Evolutionary conservation across 2,113 vertebrate species (phyloP), one percentile per base, ranked within the genome.

Genomic region (Ptyas mucosa): DNA sequence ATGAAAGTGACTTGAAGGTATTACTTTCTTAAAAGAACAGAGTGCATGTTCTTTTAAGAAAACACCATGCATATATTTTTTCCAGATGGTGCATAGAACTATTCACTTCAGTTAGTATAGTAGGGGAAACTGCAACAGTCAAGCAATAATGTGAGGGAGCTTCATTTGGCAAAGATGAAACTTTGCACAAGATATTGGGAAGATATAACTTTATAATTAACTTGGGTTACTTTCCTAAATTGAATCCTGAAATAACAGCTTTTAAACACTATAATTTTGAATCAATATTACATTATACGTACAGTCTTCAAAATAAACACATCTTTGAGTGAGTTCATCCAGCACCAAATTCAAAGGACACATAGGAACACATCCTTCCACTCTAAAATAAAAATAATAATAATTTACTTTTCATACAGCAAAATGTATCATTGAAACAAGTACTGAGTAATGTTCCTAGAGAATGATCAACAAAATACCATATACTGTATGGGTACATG

Each of bases 291-390:
- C 29, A 91, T 64, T 49, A 85, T 46, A 98, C 99, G 98, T 97
- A 99, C 99, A 99, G 96, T 99, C 99, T 93, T 98, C 98, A 89
- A 98, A 88, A 94, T 98, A 97, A 90, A 99, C 99, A 89, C 99
- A 99, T 96, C 98, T 98, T 94, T 98, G 98, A 87, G 99, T 99
- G 95, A 99, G 96, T 97, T 99, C 98, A 96, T 99, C 99, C 97
- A 99, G 96, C 91, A 99, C 97, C 98, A 98, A 99, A 94, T 98
- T 97, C 21, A 94, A 49, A 29, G 98, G 98, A 92, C 99, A 99
- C 8, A 95, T 96, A 51, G 99, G 98, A 54, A 99, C 96, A 96
- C 99, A 99, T 94, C 98, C 99, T 97, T 99, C 99, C 92, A 99
- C 98, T 96, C 99, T 99, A 96, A 81, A 98, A 95, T 93, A 89